phyloP scores from a whole-genome alignment of 2,888 invertebrate species.

The Clitarchus hookeri region DNA sequence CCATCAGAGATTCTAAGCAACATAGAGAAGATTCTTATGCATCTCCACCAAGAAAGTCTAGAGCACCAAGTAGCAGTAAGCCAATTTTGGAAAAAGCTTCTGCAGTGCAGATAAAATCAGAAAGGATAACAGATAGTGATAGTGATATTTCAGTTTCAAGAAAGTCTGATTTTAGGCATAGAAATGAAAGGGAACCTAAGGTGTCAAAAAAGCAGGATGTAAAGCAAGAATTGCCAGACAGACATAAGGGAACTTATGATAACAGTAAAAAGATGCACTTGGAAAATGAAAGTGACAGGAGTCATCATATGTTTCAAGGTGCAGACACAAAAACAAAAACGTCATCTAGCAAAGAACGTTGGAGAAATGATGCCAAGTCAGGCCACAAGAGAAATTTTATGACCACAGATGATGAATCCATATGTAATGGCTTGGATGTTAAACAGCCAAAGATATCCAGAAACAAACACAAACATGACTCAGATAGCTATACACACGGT shows the following conservation, averaged over 20 bases:
- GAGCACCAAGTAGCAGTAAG: too few species aligned
- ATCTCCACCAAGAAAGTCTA: constrained; percentile 30
- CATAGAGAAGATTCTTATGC: constrained; percentile 24
- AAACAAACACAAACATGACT: too few species aligned
- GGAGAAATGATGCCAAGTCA: too few species aligned
- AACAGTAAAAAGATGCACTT: neutral
- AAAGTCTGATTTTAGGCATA: neutral
- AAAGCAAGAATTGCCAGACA: neutral
- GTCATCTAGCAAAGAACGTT: too few species aligned
- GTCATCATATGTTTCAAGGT: too few species aligned
- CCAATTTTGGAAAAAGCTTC: too few species aligned
- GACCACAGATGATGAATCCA: too few species aligned
- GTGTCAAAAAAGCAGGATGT: neutral
- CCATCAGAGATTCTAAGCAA: neutral
- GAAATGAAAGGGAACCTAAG: neutral
- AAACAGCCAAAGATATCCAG: too few species aligned
- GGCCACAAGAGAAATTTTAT: too few species aligned
- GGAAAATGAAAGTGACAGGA: neutral
- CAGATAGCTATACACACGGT: too few species aligned
- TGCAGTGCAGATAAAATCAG: neutral
- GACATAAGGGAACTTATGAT: neutral
- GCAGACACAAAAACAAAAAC: too few species aligned
- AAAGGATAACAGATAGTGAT: constrained; percentile 2
- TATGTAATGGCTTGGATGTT: too few species aligned
- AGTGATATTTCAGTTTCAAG: neutral